Base-by-base conservation (phyloP, 2,797 vertebrate species). In the Acanthornis magna region DNA sequence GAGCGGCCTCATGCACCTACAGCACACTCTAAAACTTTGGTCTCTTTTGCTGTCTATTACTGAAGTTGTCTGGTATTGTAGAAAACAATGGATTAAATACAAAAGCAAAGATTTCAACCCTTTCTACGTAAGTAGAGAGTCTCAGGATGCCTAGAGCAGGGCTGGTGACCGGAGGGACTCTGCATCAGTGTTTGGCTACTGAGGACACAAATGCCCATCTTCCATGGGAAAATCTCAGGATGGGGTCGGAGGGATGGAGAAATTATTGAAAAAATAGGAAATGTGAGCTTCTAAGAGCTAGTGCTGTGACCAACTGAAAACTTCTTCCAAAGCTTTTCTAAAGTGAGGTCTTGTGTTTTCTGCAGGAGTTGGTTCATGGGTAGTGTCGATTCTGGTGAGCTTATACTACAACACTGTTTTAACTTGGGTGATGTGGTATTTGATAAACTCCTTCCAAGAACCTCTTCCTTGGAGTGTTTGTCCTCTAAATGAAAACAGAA, bases 391-490 rank as follows among this genome's bases (percentile, higher is more conserved):
- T 74, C 93, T 99, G 89, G 97, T 99, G 88, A 43, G 94, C 80
- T 40, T 98, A 43, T 99, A 99, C 95, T 99, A 99, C 96, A 99
- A 99, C 94, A 98, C 97, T 1, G 98, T 99, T 94, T 74, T 99
- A 73, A 97, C 98, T 54, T 99, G 99, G 99, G 98, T 99, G 71
- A 96, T 99, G 45, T 99, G 99, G 99, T 99, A 98, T 94, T 97
- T 99, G 48, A 98, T 98, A 85, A 98, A 99, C 93, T 99, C 99
- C 73, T 99, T 99, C 95, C 98, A 98, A 95, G 77, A 98, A 14
- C 99, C 99, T 1, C 97, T 99, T 94, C 99, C 99, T 10, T 99
- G 99, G 99, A 98, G 97, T 16, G 40, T 89, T 23, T 99, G 99
- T 89, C 99, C 99, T 2, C 66, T 98, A 25, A 98, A 97, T 32